Evolutionary conservation across 2,888 invertebrate genomes (phyloP).

Genomic region (Brassicogethes aeneus): DNA sequence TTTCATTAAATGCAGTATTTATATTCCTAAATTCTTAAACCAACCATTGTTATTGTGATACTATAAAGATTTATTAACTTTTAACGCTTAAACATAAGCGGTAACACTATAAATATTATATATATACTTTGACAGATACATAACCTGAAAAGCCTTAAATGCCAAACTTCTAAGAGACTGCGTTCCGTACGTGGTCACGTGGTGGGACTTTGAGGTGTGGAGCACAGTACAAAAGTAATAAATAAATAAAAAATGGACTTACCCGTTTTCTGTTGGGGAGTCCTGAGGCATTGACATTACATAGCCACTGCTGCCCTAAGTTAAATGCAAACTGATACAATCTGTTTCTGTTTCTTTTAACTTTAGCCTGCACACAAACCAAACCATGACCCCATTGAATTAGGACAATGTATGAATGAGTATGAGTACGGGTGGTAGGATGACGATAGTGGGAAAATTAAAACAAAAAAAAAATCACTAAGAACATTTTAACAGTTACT

Average conservation of each 20-base stretch:
- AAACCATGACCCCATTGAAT: too few species aligned
- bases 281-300: conserved; percentile 45
- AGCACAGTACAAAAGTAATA: too few species aligned
- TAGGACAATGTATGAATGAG: too few species aligned
- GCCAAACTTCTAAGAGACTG: too few species aligned
- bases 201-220: too few species aligned
- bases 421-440: conserved; percentile 8
- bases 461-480: conserved; percentile 2
- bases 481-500: conserved; percentile 5
- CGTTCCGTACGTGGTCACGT: too few species aligned
- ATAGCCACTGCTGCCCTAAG: conserved; percentile 80
- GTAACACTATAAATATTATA: not conserved
- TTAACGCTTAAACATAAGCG: not conserved
- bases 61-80: not conserved
- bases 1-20: too few species aligned
- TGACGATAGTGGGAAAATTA: conserved; percentile 9
- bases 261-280: conserved; percentile 54
- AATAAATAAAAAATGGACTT: conserved; percentile 26
- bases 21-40: too few species aligned
- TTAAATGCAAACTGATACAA: conserved; percentile 61
- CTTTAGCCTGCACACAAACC: conserved; percentile 50
- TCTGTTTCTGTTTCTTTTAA: conserved; percentile 45
- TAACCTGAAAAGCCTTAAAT: too few species aligned
- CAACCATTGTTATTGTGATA: too few species aligned
- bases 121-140: too few species aligned